Conservation (phyloP, 2,797 vertebrate species). For the Gallirallus australis region DNA sequence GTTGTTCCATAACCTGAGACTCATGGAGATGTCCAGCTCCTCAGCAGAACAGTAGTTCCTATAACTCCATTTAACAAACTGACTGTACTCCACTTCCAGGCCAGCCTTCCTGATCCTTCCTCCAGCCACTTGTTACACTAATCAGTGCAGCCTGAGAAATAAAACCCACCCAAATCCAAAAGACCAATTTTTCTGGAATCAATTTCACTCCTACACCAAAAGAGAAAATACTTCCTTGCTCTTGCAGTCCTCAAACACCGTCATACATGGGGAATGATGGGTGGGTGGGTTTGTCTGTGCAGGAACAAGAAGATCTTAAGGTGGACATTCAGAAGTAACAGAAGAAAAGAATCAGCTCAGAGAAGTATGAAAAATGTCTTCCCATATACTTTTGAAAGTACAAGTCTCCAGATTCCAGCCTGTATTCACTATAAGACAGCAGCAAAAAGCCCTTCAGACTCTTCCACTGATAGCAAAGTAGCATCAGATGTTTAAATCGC, state of each 20-base stretch:
- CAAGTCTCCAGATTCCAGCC: background rate
- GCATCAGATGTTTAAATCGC: background rate
- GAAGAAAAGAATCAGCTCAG: background rate
- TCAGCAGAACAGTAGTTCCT: background rate
- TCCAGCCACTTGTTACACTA: background rate
- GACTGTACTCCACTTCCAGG: background rate
- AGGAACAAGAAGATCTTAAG: background rate
- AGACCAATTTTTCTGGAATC: background rate
- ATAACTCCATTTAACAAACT: background rate
- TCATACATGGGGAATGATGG: background rate
- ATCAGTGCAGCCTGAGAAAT: background rate
- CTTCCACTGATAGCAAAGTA: background rate
- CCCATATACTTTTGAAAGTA: background rate
- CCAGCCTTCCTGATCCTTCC: background rate
- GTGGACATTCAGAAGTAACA: background rate
- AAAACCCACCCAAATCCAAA: background rate
- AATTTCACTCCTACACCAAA: background rate
- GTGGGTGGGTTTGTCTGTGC: background rate
- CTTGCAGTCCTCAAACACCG: background rate
- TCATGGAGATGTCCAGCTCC: background rate
- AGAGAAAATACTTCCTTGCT: background rate
- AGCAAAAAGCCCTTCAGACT: background rate
- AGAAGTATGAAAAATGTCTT: background rate
- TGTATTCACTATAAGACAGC: rapidly evolving
- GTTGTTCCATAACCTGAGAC: background rate